Conservation (phyloP, 64 coral and sea anemone species). For the Acropora tenuis region DNA sequence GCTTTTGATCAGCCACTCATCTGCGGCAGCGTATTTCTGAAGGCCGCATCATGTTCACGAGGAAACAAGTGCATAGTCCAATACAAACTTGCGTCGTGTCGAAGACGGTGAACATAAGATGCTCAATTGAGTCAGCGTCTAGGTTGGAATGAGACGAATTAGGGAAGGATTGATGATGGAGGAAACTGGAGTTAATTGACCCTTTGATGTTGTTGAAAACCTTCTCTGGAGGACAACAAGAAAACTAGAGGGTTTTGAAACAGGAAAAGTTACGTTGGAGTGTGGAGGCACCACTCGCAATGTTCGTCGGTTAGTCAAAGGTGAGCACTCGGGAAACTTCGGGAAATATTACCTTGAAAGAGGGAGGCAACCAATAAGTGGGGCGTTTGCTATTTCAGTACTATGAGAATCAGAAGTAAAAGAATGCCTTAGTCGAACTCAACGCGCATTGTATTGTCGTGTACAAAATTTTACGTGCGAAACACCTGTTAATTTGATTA, state of each 20-base stretch:
- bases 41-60: conserved; percentile 13
- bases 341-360: background rate
- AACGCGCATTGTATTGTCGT: background rate
- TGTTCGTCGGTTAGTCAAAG: background rate
- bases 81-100: background rate
- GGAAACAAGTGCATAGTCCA: conserved; percentile 1
- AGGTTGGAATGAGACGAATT: background rate
- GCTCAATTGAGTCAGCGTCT: background rate
- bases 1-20: conserved; percentile 31
- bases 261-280: background rate
- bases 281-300: background rate
- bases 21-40: conserved; percentile 12
- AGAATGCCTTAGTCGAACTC: background rate
- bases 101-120: background rate
- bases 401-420: background rate
- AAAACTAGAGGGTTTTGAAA: background rate
- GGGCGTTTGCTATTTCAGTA: background rate
- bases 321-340: background rate
- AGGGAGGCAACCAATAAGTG: background rate
- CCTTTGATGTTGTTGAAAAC: background rate
- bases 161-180: background rate
- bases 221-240: background rate
- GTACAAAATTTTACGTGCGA: background rate
- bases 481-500: conserved; percentile 35
- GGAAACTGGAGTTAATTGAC: background rate